Base-by-base conservation (phyloP, 2,113 vertebrate genomes). In the Sebastes fasciatus region DNA sequence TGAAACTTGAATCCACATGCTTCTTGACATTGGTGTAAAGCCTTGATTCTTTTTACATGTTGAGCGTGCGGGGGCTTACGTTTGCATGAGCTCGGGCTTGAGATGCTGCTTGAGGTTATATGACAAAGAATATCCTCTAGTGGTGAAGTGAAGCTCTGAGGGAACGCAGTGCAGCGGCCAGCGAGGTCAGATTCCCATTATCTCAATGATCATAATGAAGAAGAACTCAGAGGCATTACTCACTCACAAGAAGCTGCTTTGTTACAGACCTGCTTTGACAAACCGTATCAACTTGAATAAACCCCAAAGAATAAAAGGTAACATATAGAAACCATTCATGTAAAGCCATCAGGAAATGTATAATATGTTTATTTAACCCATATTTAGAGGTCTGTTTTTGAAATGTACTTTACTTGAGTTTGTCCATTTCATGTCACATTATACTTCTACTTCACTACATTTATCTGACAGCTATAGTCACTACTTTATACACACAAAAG, bases 151-250 rank as follows among this genome's bases (percentile, higher is more conserved):
- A 34, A 16, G 23, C 62, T 55, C 63, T 51, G 19, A 73, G 49
- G 67, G 21, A 64, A 69, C 10, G 6, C 66, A 62, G 34, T 79
- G 40, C 58, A 64, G 55, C 5, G 4, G 81, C 6, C 65, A 54
- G 58, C 13, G 75, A 66, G 66, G 34, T 67, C 57, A 55, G 52
- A 55, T 23, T 73, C 0, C 4, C 10, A 82, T 58, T 70, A 64
- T 58, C 49, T 48, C 69, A 58, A 82, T 74, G 74, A 67, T 43
- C 12, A 26, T 62, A 77, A 73, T 66, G 43, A 54, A 51, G 61
- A 45, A 48, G 34, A 43, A 45, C 5, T 65, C 49, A 26, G 51
- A 78, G 23, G 64, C 12, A 71, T 17, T 66, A 55, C 62, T 80
- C 46, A 72, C 46, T 21, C 23, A 48, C 23, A 57, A 57, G n/a